Base-by-base conservation (phyloP, 2,888 invertebrate genomes). In the Tupiocoris notatus region DNA sequence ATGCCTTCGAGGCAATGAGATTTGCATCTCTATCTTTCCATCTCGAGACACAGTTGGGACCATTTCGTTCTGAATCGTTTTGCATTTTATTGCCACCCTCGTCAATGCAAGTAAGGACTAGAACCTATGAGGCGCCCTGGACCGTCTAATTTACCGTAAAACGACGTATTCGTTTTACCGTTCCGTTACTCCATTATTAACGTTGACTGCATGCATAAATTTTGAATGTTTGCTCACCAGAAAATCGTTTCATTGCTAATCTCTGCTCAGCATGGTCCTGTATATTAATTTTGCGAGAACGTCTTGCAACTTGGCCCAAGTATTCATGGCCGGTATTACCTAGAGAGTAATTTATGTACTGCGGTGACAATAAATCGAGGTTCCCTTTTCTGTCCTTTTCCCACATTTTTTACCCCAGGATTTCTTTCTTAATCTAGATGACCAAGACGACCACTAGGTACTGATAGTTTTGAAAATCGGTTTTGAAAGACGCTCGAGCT, bases 21-120 rank as follows among this genome's bases (percentile, higher is more conserved):
- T 70, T 70, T 70, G 59, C 70, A 70, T 70, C 70, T 70, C 59
- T 70, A 70, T 70, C 70, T 70, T 59, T 12, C 12, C 24, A 59
- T 63, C 63, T 63, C 7, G 25, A 24, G 64, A 25, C 64, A 16
- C 63, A 58, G 39, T 39, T 39, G n/a, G n/a, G n/a, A 12, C 39
- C 39, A 39, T 70, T 59, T 59, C 23, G 70, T 59, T 23, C 25
- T 20, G 70, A 24, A 70, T 17, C 70, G 70, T 59, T 70, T 70
- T 59, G 70, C 59, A 70, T 70, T 70, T 70, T 70, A 70, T 70
- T 2, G 59, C 25, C 59, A 17, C 39, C 39, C 39, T 39, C 39
- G 39, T 39, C 3, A 7, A 12, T 39, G 39, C 39, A 39, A 12
- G 39, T 39, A 39, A 39, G 6, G 39, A 39, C 39, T 39, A 3